phyloP scores from a whole-genome alignment of 2,888 invertebrate genomes.

The Elmis aenea region DNA sequence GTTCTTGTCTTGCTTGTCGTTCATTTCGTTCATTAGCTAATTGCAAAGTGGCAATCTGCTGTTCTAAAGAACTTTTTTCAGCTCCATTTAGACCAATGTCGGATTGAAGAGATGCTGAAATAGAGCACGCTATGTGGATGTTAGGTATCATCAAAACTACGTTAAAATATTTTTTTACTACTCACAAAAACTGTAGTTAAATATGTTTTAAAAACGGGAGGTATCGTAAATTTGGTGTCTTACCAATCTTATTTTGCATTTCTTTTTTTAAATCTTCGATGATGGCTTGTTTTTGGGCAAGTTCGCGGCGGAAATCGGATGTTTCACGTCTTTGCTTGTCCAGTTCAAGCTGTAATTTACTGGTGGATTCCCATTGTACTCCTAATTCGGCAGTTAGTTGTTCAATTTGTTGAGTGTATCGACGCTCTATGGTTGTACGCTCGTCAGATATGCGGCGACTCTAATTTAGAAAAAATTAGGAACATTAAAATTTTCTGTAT shows the following conservation, averaged over 20 bases:
- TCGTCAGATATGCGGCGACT: slow-evolving; percentile 64
- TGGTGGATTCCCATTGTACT: slow-evolving; percentile 74
- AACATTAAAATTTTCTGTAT: background rate
- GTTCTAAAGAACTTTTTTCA: slow-evolving; percentile 74
- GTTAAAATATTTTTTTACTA: background rate
- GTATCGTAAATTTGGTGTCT: too few species aligned
- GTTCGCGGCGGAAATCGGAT: slow-evolving; percentile 68
- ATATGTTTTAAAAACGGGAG: too few species aligned
- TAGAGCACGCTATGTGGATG: slow-evolving; percentile 5
- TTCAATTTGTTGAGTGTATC: slow-evolving; percentile 69
- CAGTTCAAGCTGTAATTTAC: slow-evolving; percentile 69
- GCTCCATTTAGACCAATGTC: slow-evolving; percentile 71
- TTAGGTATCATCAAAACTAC: too few species aligned
- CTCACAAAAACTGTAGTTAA: too few species aligned
- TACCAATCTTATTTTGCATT: slow-evolving; percentile 69
- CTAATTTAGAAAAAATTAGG: too few species aligned
- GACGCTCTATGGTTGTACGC: slow-evolving; percentile 65
- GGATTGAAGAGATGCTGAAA: slow-evolving; percentile 66
- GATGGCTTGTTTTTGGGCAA: slow-evolving; percentile 67
- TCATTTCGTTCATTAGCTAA: slow-evolving; percentile 64
- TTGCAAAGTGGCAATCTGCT: slow-evolving; percentile 70
- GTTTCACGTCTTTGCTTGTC: slow-evolving; percentile 76
- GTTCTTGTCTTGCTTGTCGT: slow-evolving; percentile 71
- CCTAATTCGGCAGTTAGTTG: slow-evolving; percentile 74
- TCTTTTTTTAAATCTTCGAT: slow-evolving; percentile 79